Base-by-base conservation (phyloP, 2,888 invertebrate species). In the Eupithecia subfuscata region DNA sequence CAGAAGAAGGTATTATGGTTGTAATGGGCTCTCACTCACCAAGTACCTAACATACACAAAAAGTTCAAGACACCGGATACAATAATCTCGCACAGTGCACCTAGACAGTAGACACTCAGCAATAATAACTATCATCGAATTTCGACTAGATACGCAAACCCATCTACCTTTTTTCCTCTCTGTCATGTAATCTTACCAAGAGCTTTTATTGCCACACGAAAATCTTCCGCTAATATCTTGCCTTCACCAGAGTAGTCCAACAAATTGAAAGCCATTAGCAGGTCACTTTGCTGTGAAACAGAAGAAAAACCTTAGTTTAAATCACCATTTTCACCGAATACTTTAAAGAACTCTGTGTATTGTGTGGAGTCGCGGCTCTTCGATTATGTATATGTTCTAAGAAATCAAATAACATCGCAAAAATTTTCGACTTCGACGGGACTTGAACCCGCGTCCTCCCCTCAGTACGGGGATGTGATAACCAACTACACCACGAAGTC, bases 141-240 rank as follows among this genome's bases (percentile, higher is more conserved):
- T 48, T 48, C 18, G n/a, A n/a, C n/a, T 48, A 18, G 34, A 3
- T 16, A 16, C 14, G 6, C 6, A 18, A 18, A 7, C 18, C 2
- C 18, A 45, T 14, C 43, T 43, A 43, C 43, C 43, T 9, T 2
- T 14, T 52, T 60, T 12, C 56, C 12, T 40, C 45, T n/a, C 12
- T 60, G 30, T 56, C 4, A 11, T 9, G 30, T 2, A 30, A 63
- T 69, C 74, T 81, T 86, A 94, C 95, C 95, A 65, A 95, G 79
- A 76, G 95, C 95, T 87, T 95, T 94, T 37, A 95, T 89, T 8
- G 90, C 95, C 0, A 95, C 94, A 34, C 94, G 89, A 82, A 95
- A 94, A 77, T 95, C 94, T 65, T 89, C 90, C 1, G 93, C 87
- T 56, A 89, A 91, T 40, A 95, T 94, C 85, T 93, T 94, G 0